A percentile compares a stretch with the other conserved stretches of the same genome.
These are phyloP conservation scores for Enteromius paludinosus DNA, from an alignment of 2,797 vertebrate genomes.

Conservation along the genomic window DNA sequence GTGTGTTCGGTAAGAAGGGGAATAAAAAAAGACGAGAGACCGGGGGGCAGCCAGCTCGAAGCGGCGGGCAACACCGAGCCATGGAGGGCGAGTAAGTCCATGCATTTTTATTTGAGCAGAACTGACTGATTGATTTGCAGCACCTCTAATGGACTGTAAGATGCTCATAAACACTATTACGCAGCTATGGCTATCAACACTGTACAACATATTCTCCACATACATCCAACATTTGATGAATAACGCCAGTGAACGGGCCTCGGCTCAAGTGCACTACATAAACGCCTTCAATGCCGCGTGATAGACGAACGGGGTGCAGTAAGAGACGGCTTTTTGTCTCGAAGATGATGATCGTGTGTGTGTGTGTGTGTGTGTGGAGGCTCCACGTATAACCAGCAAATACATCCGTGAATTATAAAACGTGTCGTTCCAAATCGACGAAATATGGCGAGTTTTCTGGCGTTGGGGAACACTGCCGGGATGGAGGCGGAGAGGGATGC, in stretches of 20 bases:
- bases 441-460: slow-evolving; percentile 76
- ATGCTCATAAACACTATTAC: slow-evolving; percentile 73
- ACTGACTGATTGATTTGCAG: slow-evolving; percentile 40
- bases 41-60: slow-evolving; percentile 75
- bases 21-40: slow-evolving; percentile 73
- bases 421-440: slow-evolving; percentile 64
- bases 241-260: slow-evolving; percentile 42
- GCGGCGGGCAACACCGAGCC: slow-evolving; percentile 82
- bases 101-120: slow-evolving; percentile 73
- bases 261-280: slow-evolving; percentile 35
- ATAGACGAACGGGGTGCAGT: slow-evolving; percentile 57
- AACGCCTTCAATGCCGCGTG: slow-evolving; percentile 49
- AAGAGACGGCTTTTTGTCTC: slow-evolving; percentile 60
- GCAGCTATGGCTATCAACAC: slow-evolving; percentile 74
- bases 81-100: slow-evolving; percentile 89
- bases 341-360: slow-evolving; percentile 50
- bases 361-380: slow-evolving; percentile 36
- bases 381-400: slow-evolving; percentile 54
- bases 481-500: slow-evolving; percentile 65
- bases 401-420: slow-evolving; percentile 77
- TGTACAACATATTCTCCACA: slow-evolving; percentile 73
- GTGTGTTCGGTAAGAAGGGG: slow-evolving; percentile 72
- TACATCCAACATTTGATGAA: slow-evolving; percentile 56
- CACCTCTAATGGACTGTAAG: slow-evolving; percentile 66
- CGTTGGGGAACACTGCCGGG: slow-evolving; percentile 70